These are phyloP conservation scores for Conopomorpha cramerella DNA, from an alignment of 1,140 invertebrate genomes.

Conservation along the genomic window DNA sequence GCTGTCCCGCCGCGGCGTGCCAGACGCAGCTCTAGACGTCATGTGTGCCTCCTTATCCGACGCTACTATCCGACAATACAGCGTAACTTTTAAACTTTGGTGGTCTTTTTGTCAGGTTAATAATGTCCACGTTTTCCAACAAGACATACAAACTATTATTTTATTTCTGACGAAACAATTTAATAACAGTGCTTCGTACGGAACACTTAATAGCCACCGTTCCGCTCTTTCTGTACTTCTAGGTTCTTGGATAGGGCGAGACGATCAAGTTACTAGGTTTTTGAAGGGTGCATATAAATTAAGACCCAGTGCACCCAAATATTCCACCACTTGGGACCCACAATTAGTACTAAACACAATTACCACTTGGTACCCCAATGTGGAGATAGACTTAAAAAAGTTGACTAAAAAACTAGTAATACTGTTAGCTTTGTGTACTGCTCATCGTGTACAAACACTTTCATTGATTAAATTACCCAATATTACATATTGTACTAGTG, in stretches of 20 bases:
- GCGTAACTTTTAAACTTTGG: slow-evolving; percentile 17
- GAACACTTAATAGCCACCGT: slow-evolving; percentile 14
- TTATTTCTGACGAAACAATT: slow-evolving; percentile 11
- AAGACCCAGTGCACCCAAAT: slow-evolving; percentile 11
- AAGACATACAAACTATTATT: slow-evolving; percentile 1
- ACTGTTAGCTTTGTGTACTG: slow-evolving; percentile 12
- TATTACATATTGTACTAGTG: neutral
- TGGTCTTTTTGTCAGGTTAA: slow-evolving; percentile 18
- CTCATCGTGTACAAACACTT: slow-evolving; percentile 8
- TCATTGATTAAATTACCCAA: slow-evolving; percentile 9
- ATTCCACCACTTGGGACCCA: slow-evolving; percentile 13
- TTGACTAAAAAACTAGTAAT: slow-evolving; percentile 10
- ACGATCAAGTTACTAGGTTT: slow-evolving; percentile 9
- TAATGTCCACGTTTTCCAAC: slow-evolving; percentile 9
- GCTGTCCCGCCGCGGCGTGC: slow-evolving; percentile 5
- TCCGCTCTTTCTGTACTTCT: slow-evolving; percentile 15
- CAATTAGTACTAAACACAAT: slow-evolving; percentile 13
- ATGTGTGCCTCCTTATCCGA: slow-evolving; percentile 18
- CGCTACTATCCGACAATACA: slow-evolving; percentile 21
- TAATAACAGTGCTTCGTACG: slow-evolving; percentile 10
- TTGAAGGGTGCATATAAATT: slow-evolving; percentile 13
- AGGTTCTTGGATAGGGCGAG: slow-evolving; percentile 7
- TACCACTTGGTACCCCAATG: slow-evolving; percentile 2
- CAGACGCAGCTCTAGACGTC: slow-evolving; percentile 8
- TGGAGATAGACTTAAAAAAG: slow-evolving; percentile 7